Evolutionary conservation across 1,140 invertebrate genomes (phyloP), one percentile per base, ranked within the genome.

Genomic region (Asbolus verrucosus): DNA sequence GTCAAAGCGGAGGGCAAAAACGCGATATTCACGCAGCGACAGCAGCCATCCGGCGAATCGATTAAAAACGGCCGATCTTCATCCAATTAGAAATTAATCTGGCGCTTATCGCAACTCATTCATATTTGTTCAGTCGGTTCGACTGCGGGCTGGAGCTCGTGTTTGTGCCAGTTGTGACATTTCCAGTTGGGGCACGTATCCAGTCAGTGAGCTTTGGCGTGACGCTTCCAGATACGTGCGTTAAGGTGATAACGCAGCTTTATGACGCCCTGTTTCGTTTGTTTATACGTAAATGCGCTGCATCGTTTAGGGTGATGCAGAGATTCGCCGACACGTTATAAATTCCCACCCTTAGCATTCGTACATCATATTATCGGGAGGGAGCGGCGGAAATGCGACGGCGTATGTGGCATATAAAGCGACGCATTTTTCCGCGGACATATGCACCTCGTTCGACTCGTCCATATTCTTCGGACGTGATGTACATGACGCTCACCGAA

Each of bases 231-330:
- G 46, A 54, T 54, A 54, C 46, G 46, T 54, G 46, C 46, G 46
- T 54, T 54, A 54, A 54, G 46, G 46, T 54, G 46, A 54, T 54
- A 54, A 54, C 46, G 46, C 21, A 54, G 46, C 46, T 54, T 54
- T 54, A 54, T 54, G 46, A 54, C 46, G 46, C 46, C 19, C 46
- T 54, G 14, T 54, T 54, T 54, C 46, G 46, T 54, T 54, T 54
- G 46, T 54, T 54, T 54, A 54, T 54, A 54, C 46, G 46, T 21
- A 54, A 54, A 54, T 54, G 46, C 46, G 46, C 46, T 21, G 27
- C 46, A 54, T 54, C 46, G 46, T 54, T 54, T 54, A 54, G 46
- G 39, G 46, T 15, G 46, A 27, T 54, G 27, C 46, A 54, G 19
- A 54, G 21, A 50, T 50, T 50, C 18, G n/a, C n/a, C 43, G 43